phyloP scores from a whole-genome alignment of 2,888 invertebrate genomes.

The Amorpha juglandis region DNA sequence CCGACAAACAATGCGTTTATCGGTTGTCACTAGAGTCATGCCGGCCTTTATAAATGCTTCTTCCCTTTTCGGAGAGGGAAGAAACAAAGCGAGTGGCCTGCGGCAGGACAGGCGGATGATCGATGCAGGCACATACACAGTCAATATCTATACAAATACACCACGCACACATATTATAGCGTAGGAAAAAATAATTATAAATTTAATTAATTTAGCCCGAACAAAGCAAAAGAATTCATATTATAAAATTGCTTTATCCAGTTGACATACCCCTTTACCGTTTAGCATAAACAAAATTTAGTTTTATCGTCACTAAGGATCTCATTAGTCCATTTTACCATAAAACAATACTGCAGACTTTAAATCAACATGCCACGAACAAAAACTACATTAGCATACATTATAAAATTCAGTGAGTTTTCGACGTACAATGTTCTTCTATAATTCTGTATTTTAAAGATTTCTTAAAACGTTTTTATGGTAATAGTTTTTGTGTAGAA shows the following conservation, averaged over 20 bases:
- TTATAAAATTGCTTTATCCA: not conserved
- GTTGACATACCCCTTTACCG: not conserved
- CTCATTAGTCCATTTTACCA: slow-evolving; percentile 39
- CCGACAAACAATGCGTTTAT: too few relatives aligned
- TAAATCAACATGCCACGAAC: slow-evolving; percentile 43
- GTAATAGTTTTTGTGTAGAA: slow-evolving; percentile 15
- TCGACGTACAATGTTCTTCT: slow-evolving; percentile 30
- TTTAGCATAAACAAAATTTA: slow-evolving; percentile 30
- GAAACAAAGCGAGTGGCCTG: too few relatives aligned
- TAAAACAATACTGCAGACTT: slow-evolving; percentile 42
- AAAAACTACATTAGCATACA: slow-evolving; percentile 46
- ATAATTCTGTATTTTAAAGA: slow-evolving; percentile 8
- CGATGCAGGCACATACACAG: too few relatives aligned
- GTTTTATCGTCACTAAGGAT: slow-evolving; percentile 32
- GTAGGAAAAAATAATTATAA: too few relatives aligned
- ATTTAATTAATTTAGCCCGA: not conserved
- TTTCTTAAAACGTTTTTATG: slow-evolving; percentile 20
- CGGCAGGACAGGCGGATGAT: too few relatives aligned
- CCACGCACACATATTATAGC: too few relatives aligned
- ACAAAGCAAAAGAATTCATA: not conserved
- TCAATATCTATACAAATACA: too few relatives aligned
- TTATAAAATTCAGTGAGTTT: slow-evolving; percentile 37
- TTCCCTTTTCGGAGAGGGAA: too few relatives aligned
- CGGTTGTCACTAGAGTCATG: too few relatives aligned
- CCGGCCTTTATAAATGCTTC: too few relatives aligned